A percentile compares a stretch with the other conserved stretches of the same genome.
phyloP scores from a whole-genome alignment of 2,797 vertebrate species.

The Lagothrix lagotricha region DNA sequence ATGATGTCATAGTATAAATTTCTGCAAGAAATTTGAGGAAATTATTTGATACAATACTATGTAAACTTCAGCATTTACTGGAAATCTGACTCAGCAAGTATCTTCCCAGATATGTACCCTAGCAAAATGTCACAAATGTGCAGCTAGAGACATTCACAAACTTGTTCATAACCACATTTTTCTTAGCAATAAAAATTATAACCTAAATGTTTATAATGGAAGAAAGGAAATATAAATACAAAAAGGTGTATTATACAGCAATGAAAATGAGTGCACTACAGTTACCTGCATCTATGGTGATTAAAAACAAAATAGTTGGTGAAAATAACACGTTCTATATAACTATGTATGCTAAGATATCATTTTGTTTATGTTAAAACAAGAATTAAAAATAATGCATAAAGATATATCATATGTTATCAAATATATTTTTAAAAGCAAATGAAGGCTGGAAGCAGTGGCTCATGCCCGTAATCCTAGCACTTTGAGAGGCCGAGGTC shows the following conservation, averaged over 20 bases:
- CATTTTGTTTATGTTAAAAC: neutral
- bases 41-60: no score
- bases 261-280: neutral
- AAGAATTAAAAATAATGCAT: neutral
- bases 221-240: neutral
- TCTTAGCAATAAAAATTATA: neutral
- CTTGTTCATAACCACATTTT: neutral
- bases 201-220: neutral
- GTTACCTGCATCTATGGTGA: neutral
- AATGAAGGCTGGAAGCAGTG: neutral
- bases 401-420: neutral
- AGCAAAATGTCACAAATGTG: neutral
- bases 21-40: neutral
- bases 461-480: neutral
- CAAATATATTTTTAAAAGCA: neutral
- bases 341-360: neutral
- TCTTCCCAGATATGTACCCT: no score
- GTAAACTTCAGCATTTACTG: neutral
- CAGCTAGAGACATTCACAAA: neutral
- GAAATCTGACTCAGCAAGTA: no score
- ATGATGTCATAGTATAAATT: fast-evolving
- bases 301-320: neutral
- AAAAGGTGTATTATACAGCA: neutral
- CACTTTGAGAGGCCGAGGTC: neutral
- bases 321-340: neutral